Base-by-base conservation (phyloP, 2,113 vertebrate species). In the Galemys pyrenaicus region DNA sequence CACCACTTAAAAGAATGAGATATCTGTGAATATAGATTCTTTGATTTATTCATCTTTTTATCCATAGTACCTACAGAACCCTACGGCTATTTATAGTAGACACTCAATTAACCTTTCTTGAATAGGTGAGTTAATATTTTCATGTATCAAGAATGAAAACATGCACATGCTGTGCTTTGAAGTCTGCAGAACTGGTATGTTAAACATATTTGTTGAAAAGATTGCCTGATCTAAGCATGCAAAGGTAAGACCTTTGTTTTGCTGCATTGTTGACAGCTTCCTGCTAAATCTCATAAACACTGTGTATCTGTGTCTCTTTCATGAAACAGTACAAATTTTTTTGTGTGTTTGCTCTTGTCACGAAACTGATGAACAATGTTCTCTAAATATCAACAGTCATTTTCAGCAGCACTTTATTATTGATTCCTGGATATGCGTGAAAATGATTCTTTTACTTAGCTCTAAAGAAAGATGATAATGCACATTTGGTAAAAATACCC, bases 401-500 rank as follows among this genome's bases (percentile, higher is more conserved):
- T 91, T 88, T 49, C 32, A 74, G 6, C 2, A 49, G 32, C 9
- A 49, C 65, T 35, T 68, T 89, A 24, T 85, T 74, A 67, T 73
- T 94, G 44, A 64, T 60, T 88, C 62, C 54, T 88, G 30, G 11
- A 2, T 67, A 51, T 51, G 26, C 51, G 24, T 88, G 49, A 90
- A 92, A 91, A 32, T 80, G 16, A 65, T 75, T 70, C 15, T 87
- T 89, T 41, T 64, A 39, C 24, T 71, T 91, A 28, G 35, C 81
- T 91, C 4, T 73, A 81, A 78, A 77, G 44, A 67, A 88, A 81
- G 32, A 91, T 85, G 19, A 86, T 73, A 86, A 67, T 80, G 71
- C 11, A 81, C 30, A 60, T 81, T 92, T 88, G 37, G 26, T 79
- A 80, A 74, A 89, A 94, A 96, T 73, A 32, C 56, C 54, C 41